Conservation (phyloP, 2,113 vertebrate genomes). For the Ceyx margarethae region DNA sequence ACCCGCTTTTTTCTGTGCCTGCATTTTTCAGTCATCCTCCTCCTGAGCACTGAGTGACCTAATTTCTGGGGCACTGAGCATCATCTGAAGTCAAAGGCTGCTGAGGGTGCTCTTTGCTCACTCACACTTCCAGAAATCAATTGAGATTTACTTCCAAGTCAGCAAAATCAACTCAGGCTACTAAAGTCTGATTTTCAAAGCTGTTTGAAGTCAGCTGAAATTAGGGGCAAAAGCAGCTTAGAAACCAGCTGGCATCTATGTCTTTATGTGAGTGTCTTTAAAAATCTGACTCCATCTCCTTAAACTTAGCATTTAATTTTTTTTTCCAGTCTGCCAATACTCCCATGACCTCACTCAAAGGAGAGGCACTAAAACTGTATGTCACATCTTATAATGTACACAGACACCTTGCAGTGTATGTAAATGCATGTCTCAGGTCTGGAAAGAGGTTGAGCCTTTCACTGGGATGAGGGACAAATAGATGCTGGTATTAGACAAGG, state of each 20-base stretch:
- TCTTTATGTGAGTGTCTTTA: not conserved
- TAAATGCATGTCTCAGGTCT: constrained; percentile 18
- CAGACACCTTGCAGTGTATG: not conserved
- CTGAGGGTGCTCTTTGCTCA: constrained; percentile 39
- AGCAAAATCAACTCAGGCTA: constrained; percentile 43
- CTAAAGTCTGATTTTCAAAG: constrained; percentile 37
- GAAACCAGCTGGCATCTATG: not conserved
- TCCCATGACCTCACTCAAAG: not conserved
- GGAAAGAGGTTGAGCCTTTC: not conserved
- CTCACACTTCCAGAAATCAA: constrained; percentile 54
- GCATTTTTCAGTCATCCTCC: constrained; percentile 28
- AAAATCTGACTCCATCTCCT: constrained; percentile 16
- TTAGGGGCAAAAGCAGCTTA: constrained; percentile 7
- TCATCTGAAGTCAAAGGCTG: constrained; percentile 49
- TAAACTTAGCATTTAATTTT: not conserved
- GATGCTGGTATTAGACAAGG: constrained; percentile 18
- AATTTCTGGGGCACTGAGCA: constrained; percentile 53
- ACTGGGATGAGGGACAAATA: constrained; percentile 16
- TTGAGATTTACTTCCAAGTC: constrained; percentile 52
- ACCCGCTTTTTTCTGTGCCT: constrained; percentile 33
- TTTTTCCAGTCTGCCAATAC: not conserved
- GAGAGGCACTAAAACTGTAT: constrained; percentile 8
- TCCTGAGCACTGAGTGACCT: constrained; percentile 40
- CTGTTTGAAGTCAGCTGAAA: constrained; percentile 41
- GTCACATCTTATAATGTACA: not conserved